A percentile compares a stretch with the other conserved stretches of the same genome.
Conservation (phyloP, 2,113 vertebrate species). For the Oxyruncus cristatus region DNA sequence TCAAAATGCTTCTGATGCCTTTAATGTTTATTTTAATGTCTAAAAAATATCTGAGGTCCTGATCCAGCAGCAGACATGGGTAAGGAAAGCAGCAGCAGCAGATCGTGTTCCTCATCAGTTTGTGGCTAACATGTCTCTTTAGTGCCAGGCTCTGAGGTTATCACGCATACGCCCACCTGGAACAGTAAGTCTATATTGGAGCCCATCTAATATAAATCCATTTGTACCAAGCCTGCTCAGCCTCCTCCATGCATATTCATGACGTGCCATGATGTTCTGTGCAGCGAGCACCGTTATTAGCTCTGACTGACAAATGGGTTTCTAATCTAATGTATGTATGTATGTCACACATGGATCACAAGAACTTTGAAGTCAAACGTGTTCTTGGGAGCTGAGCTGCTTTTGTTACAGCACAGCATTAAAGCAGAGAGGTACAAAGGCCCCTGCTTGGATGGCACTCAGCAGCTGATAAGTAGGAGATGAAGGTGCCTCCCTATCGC, state of each 20-base stretch:
- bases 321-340: neutral
- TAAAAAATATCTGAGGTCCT: neutral
- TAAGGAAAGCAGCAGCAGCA: neutral
- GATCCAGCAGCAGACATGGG: neutral
- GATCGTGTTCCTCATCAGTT: neutral
- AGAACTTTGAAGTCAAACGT: conserved; percentile 1
- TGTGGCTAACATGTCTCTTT: neutral
- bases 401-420: neutral
- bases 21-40: neutral
- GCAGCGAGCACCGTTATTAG: conserved; percentile 1
- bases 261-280: neutral
- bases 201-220: neutral
- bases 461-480: neutral
- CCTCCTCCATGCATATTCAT: conserved; percentile 2
- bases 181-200: neutral
- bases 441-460: neutral
- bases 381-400: neutral
- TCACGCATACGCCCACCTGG: neutral
- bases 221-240: neutral
- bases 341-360: conserved; percentile 7
- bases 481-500: neutral
- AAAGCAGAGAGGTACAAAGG: neutral
- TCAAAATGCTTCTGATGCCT: neutral
- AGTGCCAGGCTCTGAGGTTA: neutral
- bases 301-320: conserved; percentile 48